These are phyloP conservation scores for Orbicella faveolata DNA, from an alignment of 64 coral and sea anemone genomes.

Conservation along the genomic window DNA sequence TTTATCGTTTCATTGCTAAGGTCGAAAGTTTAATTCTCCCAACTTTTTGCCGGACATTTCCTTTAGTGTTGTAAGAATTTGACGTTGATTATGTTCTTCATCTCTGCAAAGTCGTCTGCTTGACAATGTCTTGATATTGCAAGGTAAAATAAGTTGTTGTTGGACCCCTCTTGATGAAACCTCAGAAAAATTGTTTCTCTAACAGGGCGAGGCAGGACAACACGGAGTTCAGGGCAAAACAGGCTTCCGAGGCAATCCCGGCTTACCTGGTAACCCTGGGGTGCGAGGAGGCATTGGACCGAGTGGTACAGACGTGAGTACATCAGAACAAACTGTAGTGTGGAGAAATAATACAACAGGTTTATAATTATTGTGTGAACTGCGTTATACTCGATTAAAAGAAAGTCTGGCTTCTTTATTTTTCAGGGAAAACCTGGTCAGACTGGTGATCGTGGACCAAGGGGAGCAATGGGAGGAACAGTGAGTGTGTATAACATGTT, in stretches of 20 bases:
- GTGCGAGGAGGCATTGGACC: constrained; percentile 5
- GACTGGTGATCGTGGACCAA: background rate
- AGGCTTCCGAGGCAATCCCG: background rate
- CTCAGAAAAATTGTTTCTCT: background rate
- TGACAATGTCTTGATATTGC: too few species aligned
- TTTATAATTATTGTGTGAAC: too few species aligned
- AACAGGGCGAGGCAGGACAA: constrained; percentile 1
- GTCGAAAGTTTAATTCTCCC: too few species aligned
- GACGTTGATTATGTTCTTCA: too few species aligned
- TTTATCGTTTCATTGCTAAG: too few species aligned
- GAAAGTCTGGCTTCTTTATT: background rate
- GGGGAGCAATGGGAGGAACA: constrained; percentile 12
- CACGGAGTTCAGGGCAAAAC: background rate
- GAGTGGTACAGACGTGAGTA: constrained; percentile 28
- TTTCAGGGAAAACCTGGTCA: constrained; percentile 25
- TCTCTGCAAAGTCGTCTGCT: too few species aligned
- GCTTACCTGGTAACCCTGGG: constrained; percentile 7
- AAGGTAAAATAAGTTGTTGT: background rate
- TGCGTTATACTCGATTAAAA: too few species aligned
- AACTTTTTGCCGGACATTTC: background rate
- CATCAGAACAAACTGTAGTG: background rate
- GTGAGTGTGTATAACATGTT: background rate
- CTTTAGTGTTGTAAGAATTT: background rate
- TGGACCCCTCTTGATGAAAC: background rate
- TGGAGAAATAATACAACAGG: too few species aligned